Base-by-base conservation (phyloP, 2,888 invertebrate genomes). In the Teinopalpus imperialis region DNA sequence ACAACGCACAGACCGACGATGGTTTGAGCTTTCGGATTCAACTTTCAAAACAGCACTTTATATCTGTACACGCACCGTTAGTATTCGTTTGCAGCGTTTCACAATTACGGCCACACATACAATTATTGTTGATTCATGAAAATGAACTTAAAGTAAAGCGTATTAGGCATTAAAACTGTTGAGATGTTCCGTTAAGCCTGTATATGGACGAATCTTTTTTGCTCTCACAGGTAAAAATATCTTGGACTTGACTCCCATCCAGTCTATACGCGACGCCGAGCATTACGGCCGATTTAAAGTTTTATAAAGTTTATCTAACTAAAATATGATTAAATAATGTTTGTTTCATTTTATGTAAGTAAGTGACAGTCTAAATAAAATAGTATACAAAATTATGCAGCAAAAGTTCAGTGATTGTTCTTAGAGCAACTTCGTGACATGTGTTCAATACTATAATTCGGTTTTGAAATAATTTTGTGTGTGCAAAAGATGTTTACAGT, bases 161-260 rank as follows among this genome's bases (percentile, higher is more conserved):
- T 0, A 0, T 3, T 67, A 70, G 43, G 50, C 56, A 50, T 23
- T 3, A 47, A 49, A 63, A 31, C 70, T 7, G 12, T 3, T 34
- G 40, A 53, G 55, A 64, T 67, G 69, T 66, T 70, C 61, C 9
- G 10, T 32, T 43, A 36, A 53, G 62, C 60, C 62, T 59, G 58
- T 67, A 61, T 65, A 56, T 54, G 58, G 53, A 57, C 61, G 59
- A 57, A 69, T 69, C 69, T 68, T 81, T 82, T 86, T 83, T 81
- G 77, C 75, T 69, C 66, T 67, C 71, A 65, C 87, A 88, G 87
- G 87, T 86, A 88, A 86, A 87, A 82, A 82, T 83, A 82, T 79
- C 76, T 80, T 65, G 61, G 57, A 61, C 63, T 64, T 58, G 61
- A 69, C 56, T 72, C 66, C 64, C 56, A 66, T 57, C 66, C 80